These are phyloP conservation scores for Tragelaphus scriptus DNA, from an alignment of 2,113 vertebrate species.

Conservation along the genomic window DNA sequence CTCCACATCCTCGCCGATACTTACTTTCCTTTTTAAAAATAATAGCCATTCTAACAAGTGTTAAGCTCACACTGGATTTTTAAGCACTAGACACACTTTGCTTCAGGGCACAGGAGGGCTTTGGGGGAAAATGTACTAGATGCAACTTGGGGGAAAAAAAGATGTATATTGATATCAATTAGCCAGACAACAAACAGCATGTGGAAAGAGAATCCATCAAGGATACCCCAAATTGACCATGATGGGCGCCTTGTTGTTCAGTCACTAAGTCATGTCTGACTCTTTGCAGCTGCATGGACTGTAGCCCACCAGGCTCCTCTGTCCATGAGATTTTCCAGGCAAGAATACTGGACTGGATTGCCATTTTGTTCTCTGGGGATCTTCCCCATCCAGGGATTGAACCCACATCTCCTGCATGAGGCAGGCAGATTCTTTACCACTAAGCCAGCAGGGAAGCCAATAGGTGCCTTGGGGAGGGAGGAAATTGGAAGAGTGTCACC, in stretches of 20 bases:
- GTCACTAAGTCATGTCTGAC: rapidly evolving
- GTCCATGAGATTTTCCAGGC: not conserved
- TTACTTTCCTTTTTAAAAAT: not conserved
- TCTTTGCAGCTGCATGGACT: not conserved
- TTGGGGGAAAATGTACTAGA: not conserved
- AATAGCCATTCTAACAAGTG: not conserved
- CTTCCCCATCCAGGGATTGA: not conserved
- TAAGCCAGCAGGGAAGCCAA: not conserved
- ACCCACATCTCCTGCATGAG: not conserved
- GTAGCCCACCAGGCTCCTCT: not conserved
- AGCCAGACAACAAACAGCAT: not conserved
- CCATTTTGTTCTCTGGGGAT: not conserved
- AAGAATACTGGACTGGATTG: not conserved
- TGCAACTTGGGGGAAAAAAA: not conserved
- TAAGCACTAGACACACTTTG: not conserved
- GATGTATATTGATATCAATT: not conserved
- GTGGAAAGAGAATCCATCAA: not conserved
- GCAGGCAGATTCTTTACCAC: not conserved
- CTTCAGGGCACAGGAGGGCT: not conserved
- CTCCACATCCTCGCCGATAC: not conserved
- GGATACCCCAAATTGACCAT: not conserved
- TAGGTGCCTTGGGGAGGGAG: not conserved
- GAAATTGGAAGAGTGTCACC: not conserved
- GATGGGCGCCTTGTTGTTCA: not conserved
- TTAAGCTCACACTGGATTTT: not conserved